Conservation (phyloP, 1,140 invertebrate genomes). For the Drosophila pruinosa region DNA sequence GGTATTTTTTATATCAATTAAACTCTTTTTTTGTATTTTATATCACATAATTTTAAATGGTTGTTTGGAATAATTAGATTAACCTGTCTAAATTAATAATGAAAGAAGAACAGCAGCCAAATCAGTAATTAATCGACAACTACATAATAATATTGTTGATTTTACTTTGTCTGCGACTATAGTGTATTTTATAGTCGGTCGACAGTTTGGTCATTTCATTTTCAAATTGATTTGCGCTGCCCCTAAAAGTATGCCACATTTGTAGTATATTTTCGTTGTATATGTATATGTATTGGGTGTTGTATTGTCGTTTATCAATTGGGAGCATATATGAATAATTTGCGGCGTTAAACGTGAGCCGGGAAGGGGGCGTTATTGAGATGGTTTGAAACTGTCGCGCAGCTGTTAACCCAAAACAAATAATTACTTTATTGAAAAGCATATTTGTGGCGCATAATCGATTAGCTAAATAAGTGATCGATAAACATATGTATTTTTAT, state of each 20-base stretch:
- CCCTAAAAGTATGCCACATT: slow-evolving; percentile 57
- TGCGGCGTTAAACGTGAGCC: slow-evolving; percentile 4
- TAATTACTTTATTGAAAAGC: slow-evolving; percentile 54
- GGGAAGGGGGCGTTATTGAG: not conserved
- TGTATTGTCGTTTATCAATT: slow-evolving; percentile 52
- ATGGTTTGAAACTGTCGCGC: not conserved
- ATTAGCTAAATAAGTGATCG: slow-evolving; percentile 50
- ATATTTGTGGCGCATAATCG: slow-evolving; percentile 46
- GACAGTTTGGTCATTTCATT: not conserved
- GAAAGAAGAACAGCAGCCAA: too few species aligned
- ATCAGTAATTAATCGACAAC: too few species aligned
- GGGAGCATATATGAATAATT: slow-evolving; percentile 62
- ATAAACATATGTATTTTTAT: slow-evolving; percentile 19
- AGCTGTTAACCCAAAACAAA: slow-evolving; percentile 28
- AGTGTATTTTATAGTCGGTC: not conserved
- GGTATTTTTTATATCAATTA: too few species aligned
- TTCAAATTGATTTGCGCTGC: not conserved
- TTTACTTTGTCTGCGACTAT: not conserved
- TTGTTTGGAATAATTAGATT: too few species aligned
- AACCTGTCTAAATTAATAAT: too few species aligned
- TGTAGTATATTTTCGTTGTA: not conserved
- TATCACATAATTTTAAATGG: too few species aligned
- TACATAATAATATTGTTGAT: not conserved
- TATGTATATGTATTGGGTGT: not conserved
- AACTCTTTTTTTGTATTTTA: too few species aligned